Percentiles rank a stretch among this genome's conserved stretches.
Evolutionary conservation across 2,888 invertebrate species (phyloP).

Genomic region (Gastracanthus pulcherrimus): DNA sequence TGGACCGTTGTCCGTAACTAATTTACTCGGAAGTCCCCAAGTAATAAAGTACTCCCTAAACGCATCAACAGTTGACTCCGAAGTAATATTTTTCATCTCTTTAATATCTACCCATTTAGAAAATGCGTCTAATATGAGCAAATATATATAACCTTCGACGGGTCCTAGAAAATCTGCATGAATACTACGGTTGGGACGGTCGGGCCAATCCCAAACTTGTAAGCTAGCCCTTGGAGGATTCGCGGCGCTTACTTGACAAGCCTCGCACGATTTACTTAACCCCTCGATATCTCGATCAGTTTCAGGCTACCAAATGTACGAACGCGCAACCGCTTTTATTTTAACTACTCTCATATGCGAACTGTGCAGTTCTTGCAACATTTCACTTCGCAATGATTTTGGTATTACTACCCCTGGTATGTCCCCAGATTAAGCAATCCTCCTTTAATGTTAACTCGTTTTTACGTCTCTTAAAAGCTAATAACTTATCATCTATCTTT

Average conservation of each 20-base stretch:
- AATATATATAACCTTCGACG: conserved; percentile 58
- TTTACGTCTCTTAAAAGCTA: conserved; percentile 27
- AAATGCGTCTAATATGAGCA: conserved; percentile 60
- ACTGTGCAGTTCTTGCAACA: conserved; percentile 57
- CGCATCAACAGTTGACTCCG: conserved; percentile 51
- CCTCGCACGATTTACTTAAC: conserved; percentile 52
- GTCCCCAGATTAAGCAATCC: conserved; percentile 56
- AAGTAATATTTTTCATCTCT: conserved; percentile 42
- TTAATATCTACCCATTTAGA: conserved; percentile 24
- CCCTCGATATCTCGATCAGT: conserved; percentile 60
- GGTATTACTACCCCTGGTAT: conserved; percentile 41
- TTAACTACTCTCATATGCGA: conserved; percentile 55
- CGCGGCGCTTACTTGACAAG: conserved; percentile 52
- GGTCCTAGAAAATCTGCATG: conserved; percentile 31
- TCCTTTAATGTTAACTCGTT: conserved; percentile 47
- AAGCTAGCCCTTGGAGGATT: conserved; percentile 56
- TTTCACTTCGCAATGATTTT: background rate
- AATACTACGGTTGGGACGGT: background rate
- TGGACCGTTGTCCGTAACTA: conserved; percentile 57
- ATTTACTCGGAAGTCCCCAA: conserved; percentile 57
- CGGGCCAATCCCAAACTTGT: conserved; percentile 60
- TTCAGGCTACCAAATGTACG: conserved; percentile 60
- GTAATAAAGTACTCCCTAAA: conserved; percentile 56
- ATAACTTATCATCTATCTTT: background rate
- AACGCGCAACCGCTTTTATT: conserved; percentile 59